Conservation (phyloP, 2,888 invertebrate species). For the Drosophila borborema region DNA sequence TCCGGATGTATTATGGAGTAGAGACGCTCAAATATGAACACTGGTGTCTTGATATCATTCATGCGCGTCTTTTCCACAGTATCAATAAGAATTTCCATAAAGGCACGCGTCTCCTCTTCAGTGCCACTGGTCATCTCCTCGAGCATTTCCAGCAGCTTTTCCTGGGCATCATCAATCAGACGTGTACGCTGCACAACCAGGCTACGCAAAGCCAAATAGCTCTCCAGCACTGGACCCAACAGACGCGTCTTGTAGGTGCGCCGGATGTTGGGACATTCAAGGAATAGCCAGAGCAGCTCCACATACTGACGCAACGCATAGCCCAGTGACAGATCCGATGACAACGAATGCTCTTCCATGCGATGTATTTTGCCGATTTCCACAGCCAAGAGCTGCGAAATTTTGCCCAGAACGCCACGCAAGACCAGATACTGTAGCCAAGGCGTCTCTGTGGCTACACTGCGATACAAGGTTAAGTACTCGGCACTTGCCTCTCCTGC, state of each 20-base stretch:
- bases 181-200: conserved; percentile 97
- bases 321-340: conserved; percentile 97
- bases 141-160: conserved; percentile 94
- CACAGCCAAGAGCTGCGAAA: conserved; percentile 93
- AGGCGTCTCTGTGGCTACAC: conserved; percentile 92
- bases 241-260: conserved; percentile 95
- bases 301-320: conserved; percentile 96
- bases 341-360: conserved; percentile 96
- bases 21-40: conserved; percentile 98
- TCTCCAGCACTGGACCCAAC: conserved; percentile 91
- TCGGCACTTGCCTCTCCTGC: conserved; percentile 97
- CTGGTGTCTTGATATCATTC: conserved; percentile 97
- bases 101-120: conserved; percentile 97
- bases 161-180: conserved; percentile 98
- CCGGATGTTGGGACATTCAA: conserved; percentile 94
- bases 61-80: conserved; percentile 96
- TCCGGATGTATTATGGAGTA: conserved; percentile 99
- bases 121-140: conserved; percentile 98
- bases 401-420: conserved; percentile 92
- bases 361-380: conserved; percentile 96
- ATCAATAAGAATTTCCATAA: conserved; percentile 98
- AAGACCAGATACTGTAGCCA: conserved; percentile 98
- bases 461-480: conserved; percentile 94
- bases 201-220: conserved; percentile 95
- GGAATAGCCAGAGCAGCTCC: conserved; percentile 93